Base-by-base conservation (phyloP, 2,797 vertebrate species). In the Schizothorax lantsangensis region DNA sequence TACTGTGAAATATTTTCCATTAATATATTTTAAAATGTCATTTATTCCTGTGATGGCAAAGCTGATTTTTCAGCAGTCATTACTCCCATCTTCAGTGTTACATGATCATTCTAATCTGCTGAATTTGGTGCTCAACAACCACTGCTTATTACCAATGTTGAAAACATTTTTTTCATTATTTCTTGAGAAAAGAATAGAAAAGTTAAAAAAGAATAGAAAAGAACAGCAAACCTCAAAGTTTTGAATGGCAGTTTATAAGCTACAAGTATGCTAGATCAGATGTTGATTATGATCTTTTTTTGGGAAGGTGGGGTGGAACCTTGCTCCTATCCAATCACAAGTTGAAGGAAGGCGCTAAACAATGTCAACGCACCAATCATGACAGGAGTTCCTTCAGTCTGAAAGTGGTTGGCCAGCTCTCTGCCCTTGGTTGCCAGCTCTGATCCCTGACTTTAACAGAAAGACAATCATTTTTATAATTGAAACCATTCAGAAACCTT, bases 391-490 rank as follows among this genome's bases (percentile, higher is more conserved):
- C 98, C 98, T 90, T 97, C 97, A 33, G 90, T 96, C 73, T 96
- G 94, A 92, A 99, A 99, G 89, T 99, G 98, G 92, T 94, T 96
- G 47, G 96, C 95, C 91, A 99, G 96, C 90, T 98, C 97, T 94
- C 98, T 96, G 91, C 98, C 98, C 92, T 97, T 96, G 23, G 96
- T 93, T 0, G 92, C 95, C 94, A 99, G 90, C 81, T 99, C 97
- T 89, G 96, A 97, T 68, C 98, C 98, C 86, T 97, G 96, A 94
- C 98, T 99, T 71, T 57, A 88, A 86, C 90, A 89, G 87, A 91
- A 47, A 85, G 38, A 79, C 21, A 75, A 57, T 23, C 23, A 68
- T 59, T 84, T 36, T n/a, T 82, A n/a, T 4, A 38, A 78, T 14
- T 4, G 3, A 52, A 62, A 33, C 66, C 14, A 33, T 71, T 57